Evolutionary conservation across 2,113 vertebrate genomes (phyloP).

Genomic region (Danionella cerebrum): DNA sequence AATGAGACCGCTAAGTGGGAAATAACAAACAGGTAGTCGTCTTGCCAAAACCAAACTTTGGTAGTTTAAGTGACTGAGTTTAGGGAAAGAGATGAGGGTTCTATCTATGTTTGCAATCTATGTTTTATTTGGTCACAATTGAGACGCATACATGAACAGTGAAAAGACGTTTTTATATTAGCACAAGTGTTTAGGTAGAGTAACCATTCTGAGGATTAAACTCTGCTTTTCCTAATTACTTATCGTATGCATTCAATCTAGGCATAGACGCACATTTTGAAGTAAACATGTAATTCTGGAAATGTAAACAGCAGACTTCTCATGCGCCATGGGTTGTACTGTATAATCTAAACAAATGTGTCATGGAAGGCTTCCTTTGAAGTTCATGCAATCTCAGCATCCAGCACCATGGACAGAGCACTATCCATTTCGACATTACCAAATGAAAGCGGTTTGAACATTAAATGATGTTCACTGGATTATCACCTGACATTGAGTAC

Average conservation of each 20-base stretch:
- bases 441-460: conserved; percentile 29
- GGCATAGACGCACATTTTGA: neutral
- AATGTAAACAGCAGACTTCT: neutral
- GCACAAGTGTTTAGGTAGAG: neutral
- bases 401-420: conserved; percentile 45
- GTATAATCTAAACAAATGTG: neutral
- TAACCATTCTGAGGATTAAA: neutral
- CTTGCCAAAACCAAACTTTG: conserved; percentile 12
- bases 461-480: too few species aligned
- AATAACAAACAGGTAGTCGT: conserved; percentile 41
- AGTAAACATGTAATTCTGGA: neutral
- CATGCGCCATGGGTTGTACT: neutral
- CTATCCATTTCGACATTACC: conserved; percentile 13
- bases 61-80: neutral
- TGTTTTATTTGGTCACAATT: neutral
- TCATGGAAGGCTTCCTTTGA: conserved; percentile 11
- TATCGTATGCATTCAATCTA: neutral
- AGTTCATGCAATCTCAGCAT: conserved; percentile 27
- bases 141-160: too few species aligned
- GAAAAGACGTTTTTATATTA: neutral
- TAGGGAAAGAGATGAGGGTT: neutral
- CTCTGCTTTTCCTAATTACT: neutral
- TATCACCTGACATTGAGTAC: too few species aligned
- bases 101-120: neutral
- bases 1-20: conserved; percentile 42